These are phyloP conservation scores for Illadopsis cleaveri DNA, from an alignment of 2,113 vertebrate genomes.

Conservation along the genomic window DNA sequence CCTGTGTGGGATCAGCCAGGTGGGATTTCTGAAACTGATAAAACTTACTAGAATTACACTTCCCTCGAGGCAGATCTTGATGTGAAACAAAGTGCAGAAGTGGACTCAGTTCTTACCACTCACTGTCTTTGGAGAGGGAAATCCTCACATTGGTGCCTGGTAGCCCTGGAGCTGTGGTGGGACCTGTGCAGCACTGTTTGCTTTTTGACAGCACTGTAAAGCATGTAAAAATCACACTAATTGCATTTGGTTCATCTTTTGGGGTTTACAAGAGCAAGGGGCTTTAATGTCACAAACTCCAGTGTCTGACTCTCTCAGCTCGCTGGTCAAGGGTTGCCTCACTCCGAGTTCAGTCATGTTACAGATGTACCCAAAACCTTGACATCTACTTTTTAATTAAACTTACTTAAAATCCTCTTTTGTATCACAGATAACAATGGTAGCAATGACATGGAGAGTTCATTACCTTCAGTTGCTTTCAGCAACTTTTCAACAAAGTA, in stretches of 20 bases:
- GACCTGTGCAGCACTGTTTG: not conserved
- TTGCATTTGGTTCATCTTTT: not conserved
- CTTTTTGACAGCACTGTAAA: not conserved
- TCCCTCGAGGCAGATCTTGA: not conserved
- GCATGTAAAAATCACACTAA: not conserved
- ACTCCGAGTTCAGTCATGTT: not conserved
- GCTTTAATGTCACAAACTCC: not conserved
- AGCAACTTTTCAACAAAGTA: not conserved
- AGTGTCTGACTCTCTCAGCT: not conserved
- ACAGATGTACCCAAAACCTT: not conserved
- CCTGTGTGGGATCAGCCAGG: not conserved
- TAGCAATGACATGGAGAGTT: not conserved
- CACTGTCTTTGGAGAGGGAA: not conserved
- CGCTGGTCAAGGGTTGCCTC: not conserved
- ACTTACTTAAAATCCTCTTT: not conserved
- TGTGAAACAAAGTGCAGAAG: not conserved
- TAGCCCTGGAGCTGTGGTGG: rapidly evolving
- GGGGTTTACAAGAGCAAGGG: not conserved
- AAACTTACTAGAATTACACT: not conserved
- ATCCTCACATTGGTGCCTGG: not conserved
- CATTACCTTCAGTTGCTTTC: not conserved
- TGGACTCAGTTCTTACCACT: not conserved
- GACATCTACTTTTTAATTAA: not conserved
- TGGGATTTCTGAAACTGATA: not conserved
- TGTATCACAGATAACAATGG: not conserved